Evolutionary conservation across 2,113 vertebrate genomes (phyloP).

Genomic region (Podarcis raffonei): DNA sequence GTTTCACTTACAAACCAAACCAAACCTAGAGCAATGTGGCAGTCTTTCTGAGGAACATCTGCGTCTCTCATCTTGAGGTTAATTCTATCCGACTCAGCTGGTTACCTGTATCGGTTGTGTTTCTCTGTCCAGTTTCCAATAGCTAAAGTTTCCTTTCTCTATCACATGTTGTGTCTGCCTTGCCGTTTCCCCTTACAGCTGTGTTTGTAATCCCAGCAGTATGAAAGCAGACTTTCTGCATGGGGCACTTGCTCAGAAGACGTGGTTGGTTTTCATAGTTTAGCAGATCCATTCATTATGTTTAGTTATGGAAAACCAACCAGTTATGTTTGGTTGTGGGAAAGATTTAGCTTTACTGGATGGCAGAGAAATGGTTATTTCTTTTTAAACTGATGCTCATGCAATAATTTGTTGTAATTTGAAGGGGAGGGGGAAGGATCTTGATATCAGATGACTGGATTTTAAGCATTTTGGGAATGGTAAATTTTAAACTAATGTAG

Average conservation of each 20-base stretch:
- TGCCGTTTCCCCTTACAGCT: not conserved
- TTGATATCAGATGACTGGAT: too few relatives aligned
- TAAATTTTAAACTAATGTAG: too few relatives aligned
- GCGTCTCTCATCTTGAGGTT: constrained; percentile 43
- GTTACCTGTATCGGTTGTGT: constrained; percentile 32
- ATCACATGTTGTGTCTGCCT: not conserved
- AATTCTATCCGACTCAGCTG: constrained; percentile 19
- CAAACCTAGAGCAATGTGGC: not conserved
- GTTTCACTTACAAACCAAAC: not conserved
- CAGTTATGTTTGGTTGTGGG: too few relatives aligned
- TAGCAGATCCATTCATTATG: too few relatives aligned
- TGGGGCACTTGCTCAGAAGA: not conserved
- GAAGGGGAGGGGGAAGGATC: too few relatives aligned
- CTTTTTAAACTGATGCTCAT: too few relatives aligned
- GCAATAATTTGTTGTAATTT: too few relatives aligned
- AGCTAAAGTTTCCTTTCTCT: constrained; percentile 1
- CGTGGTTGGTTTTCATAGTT: too few relatives aligned
- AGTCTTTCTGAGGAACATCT: constrained; percentile 55
- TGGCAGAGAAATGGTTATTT: too few relatives aligned
- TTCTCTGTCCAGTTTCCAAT: constrained; percentile 16
- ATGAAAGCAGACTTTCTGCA: not conserved
- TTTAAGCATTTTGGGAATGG: too few relatives aligned
- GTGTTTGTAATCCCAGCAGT: not conserved
- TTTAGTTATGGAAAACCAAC: too few relatives aligned
- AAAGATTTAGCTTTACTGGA: too few relatives aligned